Evolutionary conservation across 2,113 vertebrate genomes (phyloP).

Genomic region (Spheniscus mendiculus): DNA sequence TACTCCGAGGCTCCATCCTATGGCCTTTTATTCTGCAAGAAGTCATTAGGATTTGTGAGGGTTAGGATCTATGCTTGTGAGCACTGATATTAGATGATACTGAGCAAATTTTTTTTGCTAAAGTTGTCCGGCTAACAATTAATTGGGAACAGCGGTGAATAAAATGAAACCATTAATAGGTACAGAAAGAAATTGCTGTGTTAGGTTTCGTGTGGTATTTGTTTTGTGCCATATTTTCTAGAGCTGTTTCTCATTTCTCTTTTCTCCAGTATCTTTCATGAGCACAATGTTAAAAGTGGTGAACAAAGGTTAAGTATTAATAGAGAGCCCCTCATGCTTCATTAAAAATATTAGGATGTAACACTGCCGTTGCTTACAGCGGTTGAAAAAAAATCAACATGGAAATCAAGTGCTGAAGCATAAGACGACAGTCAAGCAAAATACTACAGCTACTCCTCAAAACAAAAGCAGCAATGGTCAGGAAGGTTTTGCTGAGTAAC

Average conservation of each 20-base stretch:
- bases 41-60: background rate
- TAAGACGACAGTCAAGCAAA: background rate
- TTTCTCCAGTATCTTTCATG: background rate
- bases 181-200: background rate
- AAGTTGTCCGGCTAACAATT: background rate
- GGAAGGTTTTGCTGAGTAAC: background rate
- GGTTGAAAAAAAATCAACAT: background rate
- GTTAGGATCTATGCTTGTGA: background rate
- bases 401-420: background rate
- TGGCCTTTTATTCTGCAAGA: background rate
- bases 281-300: background rate
- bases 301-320: constrained; percentile 24
- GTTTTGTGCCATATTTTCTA: background rate
- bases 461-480: background rate
- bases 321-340: background rate
- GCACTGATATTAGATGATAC: background rate
- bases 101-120: background rate
- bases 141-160: background rate
- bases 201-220: background rate
- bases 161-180: background rate
- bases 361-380: background rate
- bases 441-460: background rate
- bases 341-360: background rate
- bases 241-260: background rate
- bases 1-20: background rate